Conservation (phyloP, 2,113 vertebrate genomes). For the Pseudolaguvia tuberculata region DNA sequence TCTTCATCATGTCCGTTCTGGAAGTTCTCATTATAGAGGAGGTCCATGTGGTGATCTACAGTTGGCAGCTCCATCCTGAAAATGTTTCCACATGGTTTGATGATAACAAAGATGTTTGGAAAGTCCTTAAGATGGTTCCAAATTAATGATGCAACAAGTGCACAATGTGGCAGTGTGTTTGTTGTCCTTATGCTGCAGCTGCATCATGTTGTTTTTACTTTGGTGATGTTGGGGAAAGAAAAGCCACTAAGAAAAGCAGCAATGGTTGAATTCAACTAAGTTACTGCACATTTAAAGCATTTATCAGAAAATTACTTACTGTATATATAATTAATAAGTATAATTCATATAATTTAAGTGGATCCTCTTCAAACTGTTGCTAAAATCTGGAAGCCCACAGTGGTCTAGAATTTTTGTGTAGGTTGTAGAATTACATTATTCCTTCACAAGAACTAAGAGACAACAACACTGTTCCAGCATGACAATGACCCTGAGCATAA, state of each 20-base stretch:
- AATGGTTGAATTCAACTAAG: neutral
- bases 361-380: too few relatives aligned
- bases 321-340: too few relatives aligned
- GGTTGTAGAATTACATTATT: too few relatives aligned
- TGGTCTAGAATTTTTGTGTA: too few relatives aligned
- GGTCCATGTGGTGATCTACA: neutral
- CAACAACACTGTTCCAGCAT: too few relatives aligned
- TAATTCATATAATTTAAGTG: too few relatives aligned
- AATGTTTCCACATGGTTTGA: constrained; percentile 30
- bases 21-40: neutral
- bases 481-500: too few relatives aligned
- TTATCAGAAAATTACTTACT: too few relatives aligned
- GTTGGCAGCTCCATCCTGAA: constrained; percentile 13
- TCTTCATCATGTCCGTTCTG: neutral
- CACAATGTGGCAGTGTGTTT: constrained; percentile 31
- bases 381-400: too few relatives aligned
- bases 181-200: too few relatives aligned
- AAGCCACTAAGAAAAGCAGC: neutral
- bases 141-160: constrained; percentile 23
- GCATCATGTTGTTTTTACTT: constrained; percentile 16
- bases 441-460: too few relatives aligned
- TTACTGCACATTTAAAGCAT: neutral
- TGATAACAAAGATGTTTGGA: constrained; percentile 1
- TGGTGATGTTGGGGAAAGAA: neutral
- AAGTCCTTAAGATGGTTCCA: neutral